Base-by-base conservation (phyloP, 2,797 vertebrate genomes). In the Girardinus metallicus region DNA sequence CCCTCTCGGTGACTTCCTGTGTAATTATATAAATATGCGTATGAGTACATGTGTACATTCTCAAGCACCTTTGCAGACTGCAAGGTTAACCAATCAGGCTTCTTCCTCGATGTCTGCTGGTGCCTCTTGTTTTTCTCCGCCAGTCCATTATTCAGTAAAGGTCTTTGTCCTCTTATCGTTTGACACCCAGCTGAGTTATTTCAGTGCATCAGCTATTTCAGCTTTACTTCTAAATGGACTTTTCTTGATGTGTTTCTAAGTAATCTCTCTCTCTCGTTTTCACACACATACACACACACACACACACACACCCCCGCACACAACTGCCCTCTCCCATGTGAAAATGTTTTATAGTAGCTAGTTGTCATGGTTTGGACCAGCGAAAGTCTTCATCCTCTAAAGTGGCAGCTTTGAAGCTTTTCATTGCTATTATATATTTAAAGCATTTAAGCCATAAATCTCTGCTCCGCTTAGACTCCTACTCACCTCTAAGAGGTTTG, bases 211-310 rank as follows among this genome's bases (percentile, higher is more conserved):
- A 80, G 81, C 84, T 93, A 88, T 93, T 95, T 93, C 85, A 86
- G 84, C 85, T 85, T 85, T 68, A 76, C 86, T 86, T 87, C 88
- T 77, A 94, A 96, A 96, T 95, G 93, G 94, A 94, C 91, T 96
- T 95, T 94, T 80, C 95, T 92, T 95, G 95, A 95, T 89, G 84
- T 82, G 85, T 86, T 88, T 88, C 76, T 79, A 57, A 39, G 60
- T 89, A 88, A 88, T 86, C 82, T 76, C 31, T 84, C 74, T 75
- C 70, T 55, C 31, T 82, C 43, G 44, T 46, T 44, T 44, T 78
- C 81, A 51, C 46, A 49, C 47, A 18, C 5, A 47, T 16, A 18
- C 47, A 47, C 4, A 1, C 46, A 47, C 4, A 0, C 10, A 13
- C 43, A 7, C 47, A 21, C 47, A 7, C 47, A 2, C 21, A 51